Conservation (phyloP, 92 coral and sea anemone species). For the Siderastrea siderea region DNA sequence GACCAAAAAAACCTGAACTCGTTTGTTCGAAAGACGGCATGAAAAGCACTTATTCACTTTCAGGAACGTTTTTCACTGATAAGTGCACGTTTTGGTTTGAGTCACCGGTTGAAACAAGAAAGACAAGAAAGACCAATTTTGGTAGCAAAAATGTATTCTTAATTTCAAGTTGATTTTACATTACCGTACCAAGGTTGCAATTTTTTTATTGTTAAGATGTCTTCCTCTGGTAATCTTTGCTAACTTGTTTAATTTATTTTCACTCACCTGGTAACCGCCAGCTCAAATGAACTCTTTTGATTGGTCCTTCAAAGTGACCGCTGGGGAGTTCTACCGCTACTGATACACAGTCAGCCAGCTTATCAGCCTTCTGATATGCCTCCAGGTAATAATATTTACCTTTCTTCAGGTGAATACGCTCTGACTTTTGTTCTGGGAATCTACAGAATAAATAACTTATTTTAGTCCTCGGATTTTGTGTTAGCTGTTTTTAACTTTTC, state of each 20-base stretch:
- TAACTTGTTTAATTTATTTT: neutral
- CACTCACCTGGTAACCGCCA: conserved; percentile 94
- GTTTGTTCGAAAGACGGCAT: no score
- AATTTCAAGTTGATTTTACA: no score
- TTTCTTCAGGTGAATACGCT: conserved; percentile 82
- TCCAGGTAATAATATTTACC: conserved; percentile 93
- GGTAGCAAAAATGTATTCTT: no score
- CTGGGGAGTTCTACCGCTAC: conserved; percentile 98
- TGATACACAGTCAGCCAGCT: conserved; percentile 95
- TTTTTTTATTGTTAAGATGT: no score
- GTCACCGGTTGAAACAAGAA: no score
- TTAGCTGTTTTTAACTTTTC: no score
- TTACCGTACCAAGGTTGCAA: no score
- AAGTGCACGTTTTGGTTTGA: no score
- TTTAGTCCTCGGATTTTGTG: neutral
- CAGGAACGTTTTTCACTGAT: no score
- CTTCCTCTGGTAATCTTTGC: neutral
- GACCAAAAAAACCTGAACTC: no score
- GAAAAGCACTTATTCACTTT: no score
- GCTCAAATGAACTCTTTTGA: conserved; percentile 94
- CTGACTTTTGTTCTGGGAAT: conserved; percentile 97
- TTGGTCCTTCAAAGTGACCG: conserved; percentile 99
- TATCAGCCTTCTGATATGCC: conserved; percentile 97
- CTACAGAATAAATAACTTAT: conserved; percentile 42
- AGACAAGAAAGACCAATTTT: no score